Conservation (phyloP, 2,888 invertebrate genomes). For the Lysandra bellargus region DNA sequence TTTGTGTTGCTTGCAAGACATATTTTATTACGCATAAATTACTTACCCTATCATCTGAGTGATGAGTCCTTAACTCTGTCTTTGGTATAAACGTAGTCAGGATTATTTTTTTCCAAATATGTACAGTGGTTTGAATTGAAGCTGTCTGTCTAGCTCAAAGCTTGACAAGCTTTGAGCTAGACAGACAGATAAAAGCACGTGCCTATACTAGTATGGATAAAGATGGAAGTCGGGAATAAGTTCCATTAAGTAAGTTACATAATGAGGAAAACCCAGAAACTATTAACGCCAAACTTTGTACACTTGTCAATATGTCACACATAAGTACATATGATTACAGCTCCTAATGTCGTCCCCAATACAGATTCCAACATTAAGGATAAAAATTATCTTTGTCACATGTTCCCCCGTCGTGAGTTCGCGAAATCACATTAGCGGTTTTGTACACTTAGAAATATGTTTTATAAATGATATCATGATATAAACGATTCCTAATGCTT, state of each 20-base stretch:
- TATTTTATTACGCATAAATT: too few relatives aligned
- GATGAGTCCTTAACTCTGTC: too few relatives aligned
- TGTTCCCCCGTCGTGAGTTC: neutral
- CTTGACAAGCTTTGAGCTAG: too few relatives aligned
- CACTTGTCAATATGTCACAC: slow-evolving; percentile 7
- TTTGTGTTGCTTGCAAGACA: too few relatives aligned
- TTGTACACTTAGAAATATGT: slow-evolving; percentile 24
- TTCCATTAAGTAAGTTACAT: neutral
- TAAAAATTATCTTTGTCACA: slow-evolving; percentile 28
- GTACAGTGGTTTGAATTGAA: too few relatives aligned
- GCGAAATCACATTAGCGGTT: slow-evolving; percentile 25
- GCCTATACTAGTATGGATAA: too few relatives aligned
- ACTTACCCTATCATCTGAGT: too few relatives aligned
- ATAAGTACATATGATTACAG: slow-evolving; percentile 15
- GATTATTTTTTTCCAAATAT: too few relatives aligned
- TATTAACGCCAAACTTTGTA: slow-evolving; percentile 10
- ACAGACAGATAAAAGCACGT: too few relatives aligned
- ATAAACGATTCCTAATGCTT: slow-evolving; percentile 19
- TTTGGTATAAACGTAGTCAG: too few relatives aligned
- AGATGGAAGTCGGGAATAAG: too few relatives aligned
- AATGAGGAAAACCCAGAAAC: slow-evolving; percentile 16
- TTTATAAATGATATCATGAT: slow-evolving; percentile 19
- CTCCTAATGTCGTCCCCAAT: slow-evolving; percentile 15
- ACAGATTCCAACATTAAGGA: slow-evolving; percentile 11
- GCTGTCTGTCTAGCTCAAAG: too few relatives aligned